Evolutionary conservation across 2,888 invertebrate species (phyloP).

Genomic region (Zhuqinia jingwanae): DNA sequence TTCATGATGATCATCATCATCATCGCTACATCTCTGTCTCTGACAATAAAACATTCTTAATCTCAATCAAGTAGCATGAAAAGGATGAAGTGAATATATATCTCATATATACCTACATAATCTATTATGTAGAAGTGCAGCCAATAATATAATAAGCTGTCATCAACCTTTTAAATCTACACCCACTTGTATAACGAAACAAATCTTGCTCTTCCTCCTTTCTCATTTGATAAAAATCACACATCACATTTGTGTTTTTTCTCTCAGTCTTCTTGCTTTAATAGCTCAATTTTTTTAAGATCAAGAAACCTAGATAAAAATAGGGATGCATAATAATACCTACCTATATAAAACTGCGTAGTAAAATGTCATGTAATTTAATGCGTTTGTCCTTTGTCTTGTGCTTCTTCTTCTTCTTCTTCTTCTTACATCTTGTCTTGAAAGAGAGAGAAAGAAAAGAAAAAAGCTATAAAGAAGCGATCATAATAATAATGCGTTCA

Average conservation of each 20-base stretch:
- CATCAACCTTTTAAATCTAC: slow-evolving; percentile 67
- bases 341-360: too few relatives aligned
- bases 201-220: slow-evolving; percentile 58
- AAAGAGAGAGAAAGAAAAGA: background rate
- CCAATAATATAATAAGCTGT: slow-evolving; percentile 64
- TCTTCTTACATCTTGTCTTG: background rate
- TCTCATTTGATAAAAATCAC: slow-evolving; percentile 57
- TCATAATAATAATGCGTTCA: slow-evolving; percentile 16
- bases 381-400: background rate
- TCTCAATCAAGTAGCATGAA: slow-evolving; percentile 42
- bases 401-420: too few relatives aligned
- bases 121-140: slow-evolving; percentile 9
- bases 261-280: background rate
- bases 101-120: too few relatives aligned
- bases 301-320: background rate
- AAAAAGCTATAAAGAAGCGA: background rate
- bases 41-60: slow-evolving; percentile 47
- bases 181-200: slow-evolving; percentile 60
- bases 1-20: slow-evolving; percentile 2
- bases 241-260: background rate
- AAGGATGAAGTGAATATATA: background rate
- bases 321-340: too few relatives aligned
- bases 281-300: slow-evolving; percentile 13
- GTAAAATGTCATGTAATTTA: slow-evolving; percentile 1
- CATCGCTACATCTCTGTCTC: background rate